Base-by-base conservation (phyloP, 2,888 invertebrate species). In the Megastigmus dorsalis region DNA sequence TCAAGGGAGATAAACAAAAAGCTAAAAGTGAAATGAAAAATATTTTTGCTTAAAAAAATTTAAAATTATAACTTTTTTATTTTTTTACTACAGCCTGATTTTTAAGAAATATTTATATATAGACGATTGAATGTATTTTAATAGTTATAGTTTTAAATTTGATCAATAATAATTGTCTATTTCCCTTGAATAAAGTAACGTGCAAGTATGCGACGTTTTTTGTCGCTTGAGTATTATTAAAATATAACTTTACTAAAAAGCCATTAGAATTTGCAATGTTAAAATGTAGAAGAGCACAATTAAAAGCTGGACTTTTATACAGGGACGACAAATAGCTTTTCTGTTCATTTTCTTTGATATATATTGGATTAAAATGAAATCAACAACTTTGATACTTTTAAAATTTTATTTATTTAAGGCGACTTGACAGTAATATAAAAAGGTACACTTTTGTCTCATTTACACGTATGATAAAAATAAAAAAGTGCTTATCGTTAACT, bases 391-490 rank as follows among this genome's bases (percentile, higher is more conserved):
- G 2, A 68, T 43, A 55, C 48, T 76, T 82, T 79, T 80, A 79
- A 79, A 82, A 81, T 80, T 82, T 80, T 81, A 82, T 83, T 84
- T 79, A 81, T 80, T 79, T 84, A 83, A 82, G 82, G 80, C 82
- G 83, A 82, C 82, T 82, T 83, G 82, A 84, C 80, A 82, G 75
- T 82, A 81, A 84, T 82, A 82, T 81, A 82, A 83, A 84, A 84
- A 82, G 83, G 82, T 84, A 84, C 82, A 83, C 80, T 82, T 83
- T 76, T 75, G 79, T 79, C 75, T 75, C 77, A 78, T 78, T 81
- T 79, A 77, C 79, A 79, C 73, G 55, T 81, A 81, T 81, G 82
- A 83, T 83, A 82, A 80, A 81, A 85, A 83, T 83, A 84, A 85
- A 81, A 80, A 45, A 38, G 38, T 60, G 55, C 55, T 65, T 71